A percentile compares a stretch with the other conserved stretches of the same genome.
Conservation (phyloP, 2,113 vertebrate species). For the Gasterosteus nipponicus region DNA sequence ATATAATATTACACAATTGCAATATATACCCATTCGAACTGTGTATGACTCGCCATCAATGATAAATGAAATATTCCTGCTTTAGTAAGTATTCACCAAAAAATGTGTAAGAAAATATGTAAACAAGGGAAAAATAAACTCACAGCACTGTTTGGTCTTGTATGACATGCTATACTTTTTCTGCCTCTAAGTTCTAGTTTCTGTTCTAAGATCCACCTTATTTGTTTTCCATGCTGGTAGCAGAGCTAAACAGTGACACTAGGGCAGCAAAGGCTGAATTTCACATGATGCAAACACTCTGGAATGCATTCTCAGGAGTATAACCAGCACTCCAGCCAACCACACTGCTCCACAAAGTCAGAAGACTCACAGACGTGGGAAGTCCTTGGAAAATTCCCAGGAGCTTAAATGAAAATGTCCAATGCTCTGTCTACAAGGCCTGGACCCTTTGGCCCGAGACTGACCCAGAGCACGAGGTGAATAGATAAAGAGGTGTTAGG, state of each 20-base stretch:
- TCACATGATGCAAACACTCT: conserved; percentile 76
- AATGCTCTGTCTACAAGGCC: conserved; percentile 35
- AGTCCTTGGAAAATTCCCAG: conserved; percentile 38
- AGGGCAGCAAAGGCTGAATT: conserved; percentile 65
- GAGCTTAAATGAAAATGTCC: conserved; percentile 28
- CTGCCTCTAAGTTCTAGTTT: conserved; percentile 13
- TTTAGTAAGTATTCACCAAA: background rate
- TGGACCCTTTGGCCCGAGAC: conserved; percentile 17
- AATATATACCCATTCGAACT: background rate
- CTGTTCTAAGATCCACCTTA: conserved; percentile 15
- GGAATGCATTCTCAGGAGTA: conserved; percentile 73
- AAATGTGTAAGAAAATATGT: background rate
- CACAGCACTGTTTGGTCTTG: background rate
- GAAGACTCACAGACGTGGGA: conserved; percentile 41
- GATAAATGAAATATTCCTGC: background rate
- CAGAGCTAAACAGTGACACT: conserved; percentile 47
- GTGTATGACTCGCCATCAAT: background rate
- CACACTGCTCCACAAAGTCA: conserved; percentile 38
- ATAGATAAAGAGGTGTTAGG: conserved; percentile 42
- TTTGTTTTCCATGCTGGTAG: conserved; percentile 58
- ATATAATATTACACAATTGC: background rate
- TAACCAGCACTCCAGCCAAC: conserved; percentile 44
- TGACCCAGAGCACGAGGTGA: conserved; percentile 6
- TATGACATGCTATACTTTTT: background rate
- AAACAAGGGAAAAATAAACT: background rate